Conservation (phyloP, 2,113 vertebrate genomes). For the Malaclemys terrapin region DNA sequence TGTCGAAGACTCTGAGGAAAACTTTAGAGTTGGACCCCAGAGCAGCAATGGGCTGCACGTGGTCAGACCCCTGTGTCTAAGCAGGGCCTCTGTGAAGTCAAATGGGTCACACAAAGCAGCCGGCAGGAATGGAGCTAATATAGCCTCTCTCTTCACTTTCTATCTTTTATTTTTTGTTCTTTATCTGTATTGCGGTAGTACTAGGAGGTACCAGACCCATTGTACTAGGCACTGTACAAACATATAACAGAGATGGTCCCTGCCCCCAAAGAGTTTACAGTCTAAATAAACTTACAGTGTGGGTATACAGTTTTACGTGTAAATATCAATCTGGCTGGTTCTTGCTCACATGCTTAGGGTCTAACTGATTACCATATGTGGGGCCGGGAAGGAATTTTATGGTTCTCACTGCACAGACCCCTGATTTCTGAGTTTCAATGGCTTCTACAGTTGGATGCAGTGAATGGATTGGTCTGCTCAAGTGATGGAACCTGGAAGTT, state of each 20-base stretch:
- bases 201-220: too few relatives aligned
- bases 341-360: too few relatives aligned
- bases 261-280: background rate
- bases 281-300: background rate
- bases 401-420: fast-evolving
- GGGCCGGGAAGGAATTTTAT: background rate
- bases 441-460: background rate
- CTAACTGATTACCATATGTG: too few relatives aligned
- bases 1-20: background rate
- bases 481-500: background rate
- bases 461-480: background rate
- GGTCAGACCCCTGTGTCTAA: too few relatives aligned
- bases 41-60: too few relatives aligned
- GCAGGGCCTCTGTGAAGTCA: too few relatives aligned
- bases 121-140: too few relatives aligned
- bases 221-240: background rate
- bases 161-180: background rate
- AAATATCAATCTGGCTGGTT: background rate
- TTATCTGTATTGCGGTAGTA: background rate
- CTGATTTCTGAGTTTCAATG: background rate
- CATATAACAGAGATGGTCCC: background rate
- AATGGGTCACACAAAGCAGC: too few relatives aligned
- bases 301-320: fast-evolving
- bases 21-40: background rate
- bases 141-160: background rate